Conservation (phyloP, 2,888 invertebrate species). For the Drosophila austrosaltans region DNA sequence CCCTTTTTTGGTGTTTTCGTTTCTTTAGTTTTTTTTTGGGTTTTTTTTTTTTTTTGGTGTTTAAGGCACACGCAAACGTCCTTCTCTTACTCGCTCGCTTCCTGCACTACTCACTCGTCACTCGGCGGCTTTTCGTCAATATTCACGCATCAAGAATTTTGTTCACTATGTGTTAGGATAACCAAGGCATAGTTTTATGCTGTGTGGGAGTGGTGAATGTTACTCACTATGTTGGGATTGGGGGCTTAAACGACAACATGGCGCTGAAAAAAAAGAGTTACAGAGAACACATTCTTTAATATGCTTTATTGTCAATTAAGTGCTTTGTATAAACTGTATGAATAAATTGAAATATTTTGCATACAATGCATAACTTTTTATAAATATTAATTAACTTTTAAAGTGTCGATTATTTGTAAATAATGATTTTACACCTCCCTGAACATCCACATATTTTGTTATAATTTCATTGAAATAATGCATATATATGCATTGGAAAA, state of each 20-base stretch:
- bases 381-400: no score
- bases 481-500: no score
- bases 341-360: background rate
- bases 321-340: background rate
- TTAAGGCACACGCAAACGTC: conserved; percentile 23
- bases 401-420: no score
- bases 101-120: conserved; percentile 16
- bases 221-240: conserved; percentile 69
- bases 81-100: conserved; percentile 21
- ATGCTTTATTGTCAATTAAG: background rate
- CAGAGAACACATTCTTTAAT: background rate
- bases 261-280: conserved; percentile 42
- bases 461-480: no score
- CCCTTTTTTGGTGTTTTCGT: conserved; percentile 30
- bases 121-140: conserved; percentile 53
- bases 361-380: no score
- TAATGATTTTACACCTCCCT: no score
- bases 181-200: conserved; percentile 52
- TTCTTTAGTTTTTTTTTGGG: conserved; percentile 18
- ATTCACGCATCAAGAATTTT: conserved; percentile 24
- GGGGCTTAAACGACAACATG: conserved; percentile 49
- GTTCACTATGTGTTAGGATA: conserved; percentile 57
- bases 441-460: no score
- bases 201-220: conserved; percentile 36
- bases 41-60: conserved; percentile 1